phyloP scores from a whole-genome alignment of 2,888 invertebrate genomes.

The Xestoiulus laeticollis region DNA sequence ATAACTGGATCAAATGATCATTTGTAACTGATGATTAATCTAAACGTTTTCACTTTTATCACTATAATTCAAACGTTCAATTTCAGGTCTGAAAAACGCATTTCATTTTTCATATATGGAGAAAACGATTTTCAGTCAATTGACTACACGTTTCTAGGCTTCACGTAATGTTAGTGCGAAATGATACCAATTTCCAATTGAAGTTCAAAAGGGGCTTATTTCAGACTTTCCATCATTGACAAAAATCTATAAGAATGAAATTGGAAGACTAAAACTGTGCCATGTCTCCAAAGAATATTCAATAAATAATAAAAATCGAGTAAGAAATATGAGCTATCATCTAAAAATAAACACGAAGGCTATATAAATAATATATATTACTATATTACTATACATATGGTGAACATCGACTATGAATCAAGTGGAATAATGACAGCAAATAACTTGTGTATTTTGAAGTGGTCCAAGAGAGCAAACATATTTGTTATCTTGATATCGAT shows the following conservation, averaged over 20 bases:
- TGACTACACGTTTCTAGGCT: neutral
- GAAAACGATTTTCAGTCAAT: neutral
- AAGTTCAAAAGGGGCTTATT: neutral
- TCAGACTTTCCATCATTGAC: neutral
- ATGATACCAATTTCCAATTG: neutral
- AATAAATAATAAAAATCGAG: slow-evolving; percentile 1
- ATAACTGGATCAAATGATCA: no score
- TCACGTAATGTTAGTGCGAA: neutral
- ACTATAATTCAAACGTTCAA: neutral
- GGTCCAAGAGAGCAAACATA: neutral
- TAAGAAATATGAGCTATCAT: neutral
- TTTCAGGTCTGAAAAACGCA: neutral
- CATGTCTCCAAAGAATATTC: neutral
- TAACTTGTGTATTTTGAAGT: neutral
- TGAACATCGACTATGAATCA: neutral
- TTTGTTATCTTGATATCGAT: no score
- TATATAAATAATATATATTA: neutral
- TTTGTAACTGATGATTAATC: no score
- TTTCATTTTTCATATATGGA: neutral
- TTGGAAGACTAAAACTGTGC: neutral
- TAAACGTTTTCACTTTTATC: neutral
- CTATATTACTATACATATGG: neutral
- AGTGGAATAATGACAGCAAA: neutral
- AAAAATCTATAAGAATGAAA: neutral
- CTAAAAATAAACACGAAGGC: neutral